Conservation (phyloP, 2,888 invertebrate genomes). For the Orthosia gracilis region DNA sequence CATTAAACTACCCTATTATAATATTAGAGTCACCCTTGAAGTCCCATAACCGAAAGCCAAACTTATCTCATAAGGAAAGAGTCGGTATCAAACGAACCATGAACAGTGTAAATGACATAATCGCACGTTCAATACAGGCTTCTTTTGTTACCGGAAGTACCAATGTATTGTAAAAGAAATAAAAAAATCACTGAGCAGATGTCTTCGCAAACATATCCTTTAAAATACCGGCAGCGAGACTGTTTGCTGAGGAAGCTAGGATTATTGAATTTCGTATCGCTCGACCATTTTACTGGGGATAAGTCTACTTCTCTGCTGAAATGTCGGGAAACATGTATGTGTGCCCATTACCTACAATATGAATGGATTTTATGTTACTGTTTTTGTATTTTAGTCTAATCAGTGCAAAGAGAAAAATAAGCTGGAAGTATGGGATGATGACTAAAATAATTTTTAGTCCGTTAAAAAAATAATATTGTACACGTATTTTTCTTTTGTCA, state of each 20-base stretch:
- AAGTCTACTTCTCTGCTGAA: background rate
- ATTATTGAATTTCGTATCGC: constrained; percentile 64
- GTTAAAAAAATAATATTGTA: too few species aligned
- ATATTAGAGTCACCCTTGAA: background rate
- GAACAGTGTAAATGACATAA: constrained; percentile 32
- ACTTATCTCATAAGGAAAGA: background rate
- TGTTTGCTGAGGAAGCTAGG: constrained; percentile 49
- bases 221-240: constrained; percentile 60
- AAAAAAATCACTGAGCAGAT: constrained; percentile 51
- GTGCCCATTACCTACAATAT: constrained; percentile 19
- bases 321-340: constrained; percentile 10
- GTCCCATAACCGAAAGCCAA: background rate
- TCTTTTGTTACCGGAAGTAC: constrained; percentile 24
- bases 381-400: constrained; percentile 13
- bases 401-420: background rate
- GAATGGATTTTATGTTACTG: background rate
- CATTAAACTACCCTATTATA: too few species aligned
- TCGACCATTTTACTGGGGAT: constrained; percentile 45
- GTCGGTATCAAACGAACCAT: constrained; percentile 5
- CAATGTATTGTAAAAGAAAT: constrained; percentile 51
- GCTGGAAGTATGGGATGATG: background rate
- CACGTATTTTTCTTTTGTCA: too few species aligned
- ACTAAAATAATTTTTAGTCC: too few species aligned
- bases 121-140: constrained; percentile 21
- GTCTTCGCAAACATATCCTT: constrained; percentile 63